Evolutionary conservation across 2,797 vertebrate genomes (phyloP).

Genomic region (Anguilla megastoma): DNA sequence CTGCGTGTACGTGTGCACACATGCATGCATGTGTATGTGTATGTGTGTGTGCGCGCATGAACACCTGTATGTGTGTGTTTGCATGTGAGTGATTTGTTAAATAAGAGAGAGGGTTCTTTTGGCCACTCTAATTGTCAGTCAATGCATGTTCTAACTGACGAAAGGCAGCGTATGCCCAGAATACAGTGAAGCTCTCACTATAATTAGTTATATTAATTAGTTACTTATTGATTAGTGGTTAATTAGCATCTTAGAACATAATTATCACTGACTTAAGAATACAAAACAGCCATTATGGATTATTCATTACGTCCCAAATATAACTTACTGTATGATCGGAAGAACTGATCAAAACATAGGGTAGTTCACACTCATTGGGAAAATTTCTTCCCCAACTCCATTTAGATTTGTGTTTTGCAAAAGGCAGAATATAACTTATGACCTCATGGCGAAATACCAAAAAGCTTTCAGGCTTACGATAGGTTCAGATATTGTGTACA

Average conservation of each 20-base stretch:
- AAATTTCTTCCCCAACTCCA: constrained; percentile 41
- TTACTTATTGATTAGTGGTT: background rate
- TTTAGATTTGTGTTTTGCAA: constrained; percentile 47
- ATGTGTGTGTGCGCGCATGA: background rate
- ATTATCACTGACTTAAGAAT: background rate
- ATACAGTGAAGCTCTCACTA: background rate
- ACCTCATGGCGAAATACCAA: background rate
- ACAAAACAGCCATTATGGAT: background rate
- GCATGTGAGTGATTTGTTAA: background rate
- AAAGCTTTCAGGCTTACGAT: background rate
- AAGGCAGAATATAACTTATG: constrained; percentile 10
- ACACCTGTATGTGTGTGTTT: background rate
- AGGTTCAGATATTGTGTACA: background rate
- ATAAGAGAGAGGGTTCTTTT: background rate
- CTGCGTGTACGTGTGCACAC: background rate
- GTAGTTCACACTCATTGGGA: constrained; percentile 41
- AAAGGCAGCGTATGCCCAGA: background rate
- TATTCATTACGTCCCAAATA: background rate
- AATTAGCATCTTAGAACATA: too few relatives aligned
- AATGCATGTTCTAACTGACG: background rate
- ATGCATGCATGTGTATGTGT: background rate
- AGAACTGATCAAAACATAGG: background rate
- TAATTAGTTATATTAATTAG: background rate
- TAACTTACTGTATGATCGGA: constrained; percentile 20
- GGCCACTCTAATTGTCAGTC: background rate